Conservation (phyloP, 1,140 invertebrate genomes). For the Danaus melanippus region DNA sequence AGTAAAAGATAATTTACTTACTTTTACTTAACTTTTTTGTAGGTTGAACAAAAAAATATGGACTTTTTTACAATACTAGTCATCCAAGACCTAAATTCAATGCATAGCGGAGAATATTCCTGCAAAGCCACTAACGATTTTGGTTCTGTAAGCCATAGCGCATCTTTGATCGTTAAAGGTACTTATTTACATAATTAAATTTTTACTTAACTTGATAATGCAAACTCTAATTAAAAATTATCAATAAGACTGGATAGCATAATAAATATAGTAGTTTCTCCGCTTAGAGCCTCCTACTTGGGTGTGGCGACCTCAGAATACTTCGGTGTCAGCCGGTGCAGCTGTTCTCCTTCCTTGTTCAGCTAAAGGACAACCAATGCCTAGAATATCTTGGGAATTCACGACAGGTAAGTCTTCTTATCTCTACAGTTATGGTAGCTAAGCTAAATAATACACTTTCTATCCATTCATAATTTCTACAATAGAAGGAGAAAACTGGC, state of each 20-base stretch:
- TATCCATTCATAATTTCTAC: neutral
- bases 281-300: conserved; percentile 55
- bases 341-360: conserved; percentile 58
- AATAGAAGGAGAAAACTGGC: conserved; percentile 59
- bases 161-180: conserved; percentile 86
- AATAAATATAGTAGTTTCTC: conserved; percentile 60
- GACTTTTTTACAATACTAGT: conserved; percentile 76
- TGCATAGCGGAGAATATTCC: conserved; percentile 85
- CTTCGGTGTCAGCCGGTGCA: conserved; percentile 58
- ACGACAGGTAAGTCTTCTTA: conserved; percentile 38
- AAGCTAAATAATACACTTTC: neutral
- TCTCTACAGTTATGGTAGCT: no score
- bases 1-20: no score
- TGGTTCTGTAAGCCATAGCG: conserved; percentile 79
- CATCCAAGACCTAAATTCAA: conserved; percentile 83
- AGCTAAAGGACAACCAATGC: conserved; percentile 57
- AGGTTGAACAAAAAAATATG: conserved; percentile 68
- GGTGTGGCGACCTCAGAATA: conserved; percentile 64
- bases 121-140: conserved; percentile 83
- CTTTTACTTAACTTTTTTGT: no score
- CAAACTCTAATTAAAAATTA: neutral
- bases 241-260: conserved; percentile 28
- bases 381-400: conserved; percentile 62
- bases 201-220: no score
- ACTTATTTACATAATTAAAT: conserved; percentile 31